phyloP scores from a whole-genome alignment of 30 jellyfish, hydroid and myxozoan genomes.

The Pseudorhiza aurosa region DNA sequence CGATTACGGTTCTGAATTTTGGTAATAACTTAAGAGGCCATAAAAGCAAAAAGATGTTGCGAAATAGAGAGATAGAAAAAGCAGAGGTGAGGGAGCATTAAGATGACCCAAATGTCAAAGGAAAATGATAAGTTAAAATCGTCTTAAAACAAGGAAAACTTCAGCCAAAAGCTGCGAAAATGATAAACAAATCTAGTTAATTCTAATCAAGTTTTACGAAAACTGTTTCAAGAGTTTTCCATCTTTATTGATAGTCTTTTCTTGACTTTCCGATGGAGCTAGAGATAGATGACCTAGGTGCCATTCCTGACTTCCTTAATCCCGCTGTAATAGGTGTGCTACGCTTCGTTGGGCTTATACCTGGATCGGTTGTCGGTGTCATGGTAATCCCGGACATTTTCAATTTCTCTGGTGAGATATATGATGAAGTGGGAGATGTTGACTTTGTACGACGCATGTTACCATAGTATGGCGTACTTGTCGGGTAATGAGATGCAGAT shows the following conservation, averaged over 20 bases:
- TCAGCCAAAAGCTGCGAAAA: background rate
- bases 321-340: constrained; percentile 90
- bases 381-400: constrained; percentile 57
- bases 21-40: too few relatives aligned
- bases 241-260: constrained; percentile 50
- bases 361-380: constrained; percentile 94
- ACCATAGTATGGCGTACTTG: constrained; percentile 86
- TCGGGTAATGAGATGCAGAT: constrained; percentile 51
- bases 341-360: constrained; percentile 77
- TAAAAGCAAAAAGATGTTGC: too few relatives aligned
- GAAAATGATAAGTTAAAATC: too few relatives aligned
- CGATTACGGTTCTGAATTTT: too few relatives aligned
- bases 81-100: too few relatives aligned
- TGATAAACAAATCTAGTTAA: background rate
- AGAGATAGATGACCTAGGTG: constrained; percentile 60
- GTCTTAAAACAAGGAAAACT: background rate
- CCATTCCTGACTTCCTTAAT: constrained; percentile 67
- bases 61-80: too few relatives aligned
- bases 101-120: too few relatives aligned
- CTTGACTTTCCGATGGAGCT: constrained; percentile 34
- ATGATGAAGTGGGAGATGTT: constrained; percentile 58
- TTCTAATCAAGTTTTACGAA: background rate
- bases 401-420: constrained; percentile 75
- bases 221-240: background rate
- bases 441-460: constrained; percentile 80